Evolutionary conservation across 2,888 invertebrate genomes (phyloP), one percentile per base, ranked within the genome.

Genomic region (Caenorhabditis plicata): DNA sequence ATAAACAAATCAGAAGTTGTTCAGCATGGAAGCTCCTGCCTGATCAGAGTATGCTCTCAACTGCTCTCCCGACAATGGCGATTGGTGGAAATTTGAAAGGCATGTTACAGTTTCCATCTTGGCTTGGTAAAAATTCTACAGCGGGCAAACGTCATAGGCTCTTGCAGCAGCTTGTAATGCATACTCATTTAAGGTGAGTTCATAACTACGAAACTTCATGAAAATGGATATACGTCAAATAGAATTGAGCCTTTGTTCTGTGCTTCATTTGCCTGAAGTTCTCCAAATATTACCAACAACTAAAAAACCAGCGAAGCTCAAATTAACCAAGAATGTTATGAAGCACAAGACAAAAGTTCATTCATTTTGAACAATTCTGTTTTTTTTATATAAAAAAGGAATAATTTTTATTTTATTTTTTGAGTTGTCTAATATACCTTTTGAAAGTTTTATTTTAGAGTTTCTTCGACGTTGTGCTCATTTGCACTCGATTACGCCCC

Each of bases 51-150:
- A 88, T 92, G 83, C 91, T 88, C 83, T 88, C 91, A 35, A 91
- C 91, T 13, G 91, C 94, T 35, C 85, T 95, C 49, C 96, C 96
- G 0, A 93, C 95, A 0, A 87, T 89, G 73, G 85, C 87, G 48
- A 87, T 96, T 87, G 86, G 88, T 23, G 96, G 96, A 2, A 86
- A 88, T 77, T 82, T 93, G 45, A 63, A 43, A 11, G 53, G 52
- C 11, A 58, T 54, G 62, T 42, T 71, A 19, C 88, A 89, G 78
- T 98, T 98, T 83, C 98, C 98, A 2, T 85, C 87, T 32, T 98
- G 96, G 95, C 87, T 98, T 47, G 98, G 98, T 1, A 92, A 92
- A 83, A 91, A 94, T 84, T 95, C 96, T 0, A 88, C 87, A 62
- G 84, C 86, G 17, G 87, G 84, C 64, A 96, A 95, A 84, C 87